These are phyloP conservation scores for Diaperis boleti DNA, from an alignment of 2,888 invertebrate species.

Conservation along the genomic window DNA sequence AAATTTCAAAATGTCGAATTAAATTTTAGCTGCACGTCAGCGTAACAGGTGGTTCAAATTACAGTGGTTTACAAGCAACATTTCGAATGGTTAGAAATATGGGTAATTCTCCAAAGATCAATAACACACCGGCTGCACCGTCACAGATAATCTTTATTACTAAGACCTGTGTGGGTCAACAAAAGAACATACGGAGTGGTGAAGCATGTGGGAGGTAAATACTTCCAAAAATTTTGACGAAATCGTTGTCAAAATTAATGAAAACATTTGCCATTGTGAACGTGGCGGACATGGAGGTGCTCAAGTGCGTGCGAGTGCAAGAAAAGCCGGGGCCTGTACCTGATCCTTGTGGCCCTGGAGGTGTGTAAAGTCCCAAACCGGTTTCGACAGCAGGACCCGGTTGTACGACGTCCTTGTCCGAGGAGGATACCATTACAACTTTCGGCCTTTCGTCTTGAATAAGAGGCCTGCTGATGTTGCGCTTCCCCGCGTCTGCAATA, in stretches of 20 bases:
- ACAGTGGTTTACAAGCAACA: constrained; percentile 63
- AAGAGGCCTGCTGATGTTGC: constrained; percentile 63
- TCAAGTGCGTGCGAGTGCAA: constrained; percentile 41
- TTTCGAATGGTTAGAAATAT: constrained; percentile 57
- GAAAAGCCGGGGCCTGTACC: constrained; percentile 56
- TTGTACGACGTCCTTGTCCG: constrained; percentile 62
- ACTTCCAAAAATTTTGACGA: constrained; percentile 5
- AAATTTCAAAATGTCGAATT: constrained; percentile 54
- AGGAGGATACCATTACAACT: constrained; percentile 64
- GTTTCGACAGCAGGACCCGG: constrained; percentile 59
- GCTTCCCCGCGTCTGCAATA: constrained; percentile 64
- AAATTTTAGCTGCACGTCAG: constrained; percentile 54
- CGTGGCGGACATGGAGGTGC: constrained; percentile 20
- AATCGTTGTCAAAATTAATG: neutral
- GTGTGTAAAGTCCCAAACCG: constrained; percentile 66
- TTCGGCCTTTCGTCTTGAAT: constrained; percentile 63
- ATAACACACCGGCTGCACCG: constrained; percentile 45
- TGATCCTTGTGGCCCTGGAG: constrained; percentile 66
- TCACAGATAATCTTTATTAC: constrained; percentile 44
- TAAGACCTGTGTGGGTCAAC: constrained; percentile 28
- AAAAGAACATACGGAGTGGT: constrained; percentile 22
- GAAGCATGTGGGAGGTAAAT: constrained; percentile 20
- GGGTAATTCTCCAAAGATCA: constrained; percentile 50
- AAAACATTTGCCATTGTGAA: constrained; percentile 6
- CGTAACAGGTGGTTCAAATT: constrained; percentile 65